Base-by-base conservation (phyloP, 2,113 vertebrate genomes). In the Eulacestoma nigropectus region DNA sequence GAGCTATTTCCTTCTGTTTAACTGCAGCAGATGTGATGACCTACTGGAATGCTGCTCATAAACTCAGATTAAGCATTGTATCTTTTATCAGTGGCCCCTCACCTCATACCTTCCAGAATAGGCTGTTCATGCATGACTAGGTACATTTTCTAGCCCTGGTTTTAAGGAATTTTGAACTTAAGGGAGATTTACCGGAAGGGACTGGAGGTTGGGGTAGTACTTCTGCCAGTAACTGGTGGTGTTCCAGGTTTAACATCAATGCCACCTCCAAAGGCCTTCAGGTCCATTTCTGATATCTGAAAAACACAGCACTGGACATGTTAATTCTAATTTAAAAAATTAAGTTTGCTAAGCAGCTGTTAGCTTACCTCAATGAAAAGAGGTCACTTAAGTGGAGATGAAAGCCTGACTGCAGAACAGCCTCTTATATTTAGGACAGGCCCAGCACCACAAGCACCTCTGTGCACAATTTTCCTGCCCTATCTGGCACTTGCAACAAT, bases 211-310 rank as follows among this genome's bases (percentile, higher is more conserved):
- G 99, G 99, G 30, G 99, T 99, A 37, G 99, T 99, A 97, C 99
- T 99, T 97, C 99, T 98, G 70, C 98, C 99, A 44, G 98, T 93
- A 82, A 99, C 97, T 42, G 99, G 99, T 39, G 99, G 99, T 12
- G 99, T 99, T 91, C 99, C 99, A 89, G 99, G 99, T 95, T 99
- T 99, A 84, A 99, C 98, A 92, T 99, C 99, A 98, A 99, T 99
- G 81, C 98, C 98, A 90, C 98, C 98, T 93, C 99, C 98, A 92
- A 99, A 99, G 50, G 99, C 98, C 95, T 99, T 99, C 85, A 99
- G 96, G 81, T 99, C 99, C 98, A 99, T 99, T 97, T 99, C 99
- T 20, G 98, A 98, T 98, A 99, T 99, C 99, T 99, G 97, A 96
- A 96, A 90, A 91, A 92, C 68, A 93, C 18, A 70, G 23, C 32